Evolutionary conservation across 2,888 invertebrate species (phyloP).

Genomic region (Pollenia amentaria): DNA sequence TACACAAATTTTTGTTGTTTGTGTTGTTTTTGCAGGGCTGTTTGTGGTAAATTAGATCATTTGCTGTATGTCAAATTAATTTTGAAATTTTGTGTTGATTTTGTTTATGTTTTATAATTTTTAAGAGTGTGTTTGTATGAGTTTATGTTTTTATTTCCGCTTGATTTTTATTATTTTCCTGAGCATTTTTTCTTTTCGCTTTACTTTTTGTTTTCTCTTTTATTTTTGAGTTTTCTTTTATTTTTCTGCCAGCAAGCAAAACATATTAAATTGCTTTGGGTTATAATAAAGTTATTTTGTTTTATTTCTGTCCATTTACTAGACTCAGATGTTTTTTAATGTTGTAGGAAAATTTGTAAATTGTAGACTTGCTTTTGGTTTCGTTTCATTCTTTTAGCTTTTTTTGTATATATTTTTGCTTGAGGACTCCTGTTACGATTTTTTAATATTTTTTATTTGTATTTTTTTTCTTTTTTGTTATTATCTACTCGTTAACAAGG

Average conservation of each 20-base stretch:
- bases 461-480: slow-evolving; percentile 39
- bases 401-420: slow-evolving; percentile 21
- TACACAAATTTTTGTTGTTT: slow-evolving; percentile 21
- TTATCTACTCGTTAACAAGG: slow-evolving; percentile 61
- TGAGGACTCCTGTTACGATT: slow-evolving; percentile 36
- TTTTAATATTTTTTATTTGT: slow-evolving; percentile 47
- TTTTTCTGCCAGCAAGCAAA: slow-evolving; percentile 17
- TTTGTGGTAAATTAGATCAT: slow-evolving; percentile 53
- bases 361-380: slow-evolving; percentile 36
- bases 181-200: slow-evolving; percentile 37
- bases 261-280: slow-evolving; percentile 48
- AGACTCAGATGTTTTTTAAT: slow-evolving; percentile 53
- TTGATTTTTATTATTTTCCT: slow-evolving; percentile 45
- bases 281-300: slow-evolving; percentile 62
- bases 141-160: slow-evolving; percentile 57
- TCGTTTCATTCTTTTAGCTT: too few relatives aligned
- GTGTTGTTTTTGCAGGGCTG: background rate
- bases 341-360: slow-evolving; percentile 30
- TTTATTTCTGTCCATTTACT: slow-evolving; percentile 61
- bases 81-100: slow-evolving; percentile 30
- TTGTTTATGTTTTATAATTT: slow-evolving; percentile 22
- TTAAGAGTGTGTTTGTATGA: background rate
- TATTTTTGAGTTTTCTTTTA: slow-evolving; percentile 7
- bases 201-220: background rate
- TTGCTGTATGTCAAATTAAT: slow-evolving; percentile 49